These are phyloP conservation scores for Tipula lateralis DNA, from an alignment of 2,888 invertebrate genomes.

Conservation along the genomic window DNA sequence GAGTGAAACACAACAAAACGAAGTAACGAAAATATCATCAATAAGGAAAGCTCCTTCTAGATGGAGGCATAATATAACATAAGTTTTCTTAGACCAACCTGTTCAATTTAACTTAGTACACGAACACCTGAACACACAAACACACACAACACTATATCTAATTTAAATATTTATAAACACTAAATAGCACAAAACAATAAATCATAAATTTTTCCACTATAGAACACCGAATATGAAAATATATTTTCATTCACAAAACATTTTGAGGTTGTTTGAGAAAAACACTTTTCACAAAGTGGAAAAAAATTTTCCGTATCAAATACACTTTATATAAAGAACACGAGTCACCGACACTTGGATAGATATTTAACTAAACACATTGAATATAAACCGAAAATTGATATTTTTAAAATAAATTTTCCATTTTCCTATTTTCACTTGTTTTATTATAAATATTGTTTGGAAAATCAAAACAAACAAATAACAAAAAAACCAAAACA, in stretches of 20 bases:
- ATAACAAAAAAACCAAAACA: neutral
- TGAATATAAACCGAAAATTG: neutral
- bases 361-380: neutral
- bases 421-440: neutral
- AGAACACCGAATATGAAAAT: neutral
- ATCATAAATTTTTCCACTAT: neutral
- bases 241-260: slow-evolving; percentile 7
- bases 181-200: neutral
- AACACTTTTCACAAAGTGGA: neutral
- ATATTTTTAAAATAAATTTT: neutral
- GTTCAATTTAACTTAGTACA: neutral
- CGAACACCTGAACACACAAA: neutral
- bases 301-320: neutral
- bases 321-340: neutral
- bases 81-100: neutral
- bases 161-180: neutral
- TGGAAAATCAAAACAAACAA: slow-evolving; percentile 24
- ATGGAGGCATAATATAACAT: neutral
- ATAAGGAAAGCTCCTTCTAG: neutral
- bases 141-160: neutral
- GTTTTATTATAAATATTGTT: neutral
- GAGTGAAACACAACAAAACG: no score
- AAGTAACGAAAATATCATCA: slow-evolving; percentile 4
- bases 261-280: neutral
- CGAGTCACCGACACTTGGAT: neutral